Evolutionary conservation across 2,888 invertebrate species (phyloP), one percentile per base, ranked within the genome.

Genomic region (Eueremaeus valkanovi): DNA sequence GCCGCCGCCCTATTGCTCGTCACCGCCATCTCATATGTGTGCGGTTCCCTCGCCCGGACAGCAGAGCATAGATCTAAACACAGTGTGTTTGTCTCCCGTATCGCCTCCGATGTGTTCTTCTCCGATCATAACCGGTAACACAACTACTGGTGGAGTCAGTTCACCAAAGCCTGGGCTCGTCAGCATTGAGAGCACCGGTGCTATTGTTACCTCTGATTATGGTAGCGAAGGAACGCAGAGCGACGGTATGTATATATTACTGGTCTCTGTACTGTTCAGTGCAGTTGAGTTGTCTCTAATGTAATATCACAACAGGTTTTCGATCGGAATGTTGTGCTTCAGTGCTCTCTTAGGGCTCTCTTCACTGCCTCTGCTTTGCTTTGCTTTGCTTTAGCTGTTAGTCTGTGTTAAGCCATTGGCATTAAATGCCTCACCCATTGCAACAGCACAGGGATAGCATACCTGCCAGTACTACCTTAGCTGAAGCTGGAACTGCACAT

Each of bases 161-260:
- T 24, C 66, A n/a, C 27, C 27, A 11, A 16, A 18, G 21, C 70
- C 42, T 16, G n/a, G 40, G 36, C 51, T 73, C 63, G 75, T 63
- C 73, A 45, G 76, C 51, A 24, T 58, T 73, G 11, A 66, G 40
- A 33, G 75, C 75, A 42, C 77, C 74, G 24, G 27, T 3, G 11
- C 63, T 66, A 29, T 75, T 73, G 36, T 76, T 75, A 31, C 77
- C 75, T 73, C 78, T 58, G 80, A 80, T 75, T 80, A 80, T 66
- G 78, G 78, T 55, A 79, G 78, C 63, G 80, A 80, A 72, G 79
- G 79, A 73, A 78, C 78, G 45, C 79, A 78, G 42, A 80, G 80
- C 77, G 80, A 80, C 78, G 80, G 80, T 80, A 76, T 79, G 78
- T 78, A 66, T 33, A n/a, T 29, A 36, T 66, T n/a, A 66, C 63